Evolutionary conservation across 1,140 invertebrate genomes (phyloP), one percentile per base, ranked within the genome.

Genomic region (Drosophila virilis): DNA sequence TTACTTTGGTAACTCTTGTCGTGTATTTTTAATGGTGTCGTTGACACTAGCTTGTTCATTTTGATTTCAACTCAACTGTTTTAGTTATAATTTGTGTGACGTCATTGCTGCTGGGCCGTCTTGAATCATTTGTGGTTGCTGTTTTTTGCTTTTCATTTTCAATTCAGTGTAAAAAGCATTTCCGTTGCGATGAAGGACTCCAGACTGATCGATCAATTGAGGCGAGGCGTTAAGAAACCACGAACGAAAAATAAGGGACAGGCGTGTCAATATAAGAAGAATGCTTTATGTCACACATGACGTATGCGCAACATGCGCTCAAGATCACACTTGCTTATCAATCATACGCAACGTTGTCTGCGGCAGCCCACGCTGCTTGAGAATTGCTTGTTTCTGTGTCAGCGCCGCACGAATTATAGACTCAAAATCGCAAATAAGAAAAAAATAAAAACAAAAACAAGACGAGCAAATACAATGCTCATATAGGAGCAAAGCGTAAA

Each of bases 361-460:
- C 57, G 37, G 13, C 35, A 48, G 45, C 82, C 74, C 78, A 82
- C 83, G 55, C 83, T 33, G 57, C 60, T 82, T 72, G 75, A 82
- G 32, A n/a, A 28, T 51, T 33, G 13, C 4, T 50, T 32, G 77
- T 77, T 88, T 86, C 65, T 88, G 54, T 88, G 76, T 83, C 83
- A 89, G 79, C 73, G 54, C 60, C 46, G 68, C 83, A 89, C 83
- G 83, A 88, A 85, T 84, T 85, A 85, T 71, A 61, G 55, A 70
- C 77, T 80, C 77, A 85, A 85, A 80, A 88, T 88, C 70, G 62
- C 67, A 65, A 61, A 51, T 57, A 74, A 65, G 68, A 64, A 73
- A 64, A 62, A 77, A 57, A 80, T 59, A 45, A 62, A 77, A 85
- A 22, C 3, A 22, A 2, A 22, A 22, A 83, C 67, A 52, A 74